Conservation (phyloP, 2,113 vertebrate genomes). For the Platichthys flesus region DNA sequence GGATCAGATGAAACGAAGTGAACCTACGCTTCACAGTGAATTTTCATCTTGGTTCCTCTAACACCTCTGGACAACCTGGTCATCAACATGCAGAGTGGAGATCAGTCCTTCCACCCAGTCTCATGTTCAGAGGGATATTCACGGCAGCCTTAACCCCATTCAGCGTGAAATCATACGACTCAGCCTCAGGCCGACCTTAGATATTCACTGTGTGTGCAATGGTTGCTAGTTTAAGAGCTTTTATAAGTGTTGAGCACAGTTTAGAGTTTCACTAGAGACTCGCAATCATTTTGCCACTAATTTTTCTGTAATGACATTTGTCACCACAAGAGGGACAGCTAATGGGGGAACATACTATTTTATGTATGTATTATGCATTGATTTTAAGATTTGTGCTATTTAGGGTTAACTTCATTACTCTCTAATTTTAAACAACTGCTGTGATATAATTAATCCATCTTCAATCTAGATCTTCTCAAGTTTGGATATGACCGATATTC, state of each 20-base stretch:
- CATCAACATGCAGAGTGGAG: neutral
- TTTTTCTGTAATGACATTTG: conserved; percentile 29
- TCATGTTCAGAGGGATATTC: neutral
- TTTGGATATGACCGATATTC: too few species aligned
- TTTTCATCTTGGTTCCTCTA: neutral
- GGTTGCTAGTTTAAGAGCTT: neutral
- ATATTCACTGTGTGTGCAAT: neutral
- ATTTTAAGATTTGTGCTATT: neutral
- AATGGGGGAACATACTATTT: neutral
- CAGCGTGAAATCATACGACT: neutral
- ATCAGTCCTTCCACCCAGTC: too few species aligned
- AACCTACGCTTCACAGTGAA: neutral
- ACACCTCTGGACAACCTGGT: neutral
- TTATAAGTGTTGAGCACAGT: neutral
- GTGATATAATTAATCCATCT: too few species aligned
- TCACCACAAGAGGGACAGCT: conserved; percentile 64
- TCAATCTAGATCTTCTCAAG: neutral
- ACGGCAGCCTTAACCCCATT: neutral
- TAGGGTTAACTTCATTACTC: neutral
- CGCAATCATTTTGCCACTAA: neutral
- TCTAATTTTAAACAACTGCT: neutral
- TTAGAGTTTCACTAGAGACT: conserved; percentile 2
- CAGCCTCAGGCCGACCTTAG: neutral
- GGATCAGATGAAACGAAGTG: neutral
- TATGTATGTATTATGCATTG: too few species aligned